A percentile compares a stretch with the other conserved stretches of the same genome.
Conservation (phyloP, 1,140 invertebrate species). For the Euglossa dilemma region DNA sequence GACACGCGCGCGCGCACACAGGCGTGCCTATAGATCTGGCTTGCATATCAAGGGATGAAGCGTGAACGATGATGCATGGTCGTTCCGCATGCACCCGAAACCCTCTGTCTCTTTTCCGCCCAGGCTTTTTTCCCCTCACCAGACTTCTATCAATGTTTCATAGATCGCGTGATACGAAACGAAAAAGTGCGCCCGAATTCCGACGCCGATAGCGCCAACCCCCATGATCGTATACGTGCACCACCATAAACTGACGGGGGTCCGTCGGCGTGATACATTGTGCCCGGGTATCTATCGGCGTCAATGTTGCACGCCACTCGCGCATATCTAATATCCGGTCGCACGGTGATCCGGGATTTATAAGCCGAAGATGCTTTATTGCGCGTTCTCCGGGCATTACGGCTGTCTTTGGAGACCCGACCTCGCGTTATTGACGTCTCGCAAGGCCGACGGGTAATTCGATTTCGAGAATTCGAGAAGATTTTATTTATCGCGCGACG, state of each 20-base stretch:
- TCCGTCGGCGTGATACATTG: constrained; percentile 18
- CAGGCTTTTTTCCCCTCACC: constrained; percentile 43
- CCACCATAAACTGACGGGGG: constrained; percentile 31
- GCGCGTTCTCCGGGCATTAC: too few relatives aligned
- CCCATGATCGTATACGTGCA: constrained; percentile 3
- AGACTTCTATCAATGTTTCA: constrained; percentile 69
- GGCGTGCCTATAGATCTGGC: constrained; percentile 35
- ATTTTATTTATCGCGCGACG: too few relatives aligned
- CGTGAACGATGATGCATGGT: constrained; percentile 66
- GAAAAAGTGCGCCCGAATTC: constrained; percentile 64
- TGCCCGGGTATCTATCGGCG: constrained; percentile 30
- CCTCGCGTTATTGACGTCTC: too few relatives aligned
- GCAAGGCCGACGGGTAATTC: too few relatives aligned
- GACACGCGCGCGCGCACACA: background rate
- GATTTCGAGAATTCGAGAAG: too few relatives aligned
- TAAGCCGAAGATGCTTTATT: constrained; percentile 11
- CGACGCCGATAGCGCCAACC: constrained; percentile 47
- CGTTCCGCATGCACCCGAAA: constrained; percentile 61
- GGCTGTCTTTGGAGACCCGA: too few relatives aligned
- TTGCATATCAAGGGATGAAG: constrained; percentile 58
- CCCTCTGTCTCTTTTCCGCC: constrained; percentile 61
- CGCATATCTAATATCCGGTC: constrained; percentile 61
- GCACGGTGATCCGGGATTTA: constrained; percentile 49
- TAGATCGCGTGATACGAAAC: constrained; percentile 64
- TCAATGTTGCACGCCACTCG: constrained; percentile 35